A percentile compares a stretch with the other conserved stretches of the same genome.
These are phyloP conservation scores for Drosophila aff. DNA, from an alignment of 1,140 invertebrate genomes.

Conservation along the genomic window DNA sequence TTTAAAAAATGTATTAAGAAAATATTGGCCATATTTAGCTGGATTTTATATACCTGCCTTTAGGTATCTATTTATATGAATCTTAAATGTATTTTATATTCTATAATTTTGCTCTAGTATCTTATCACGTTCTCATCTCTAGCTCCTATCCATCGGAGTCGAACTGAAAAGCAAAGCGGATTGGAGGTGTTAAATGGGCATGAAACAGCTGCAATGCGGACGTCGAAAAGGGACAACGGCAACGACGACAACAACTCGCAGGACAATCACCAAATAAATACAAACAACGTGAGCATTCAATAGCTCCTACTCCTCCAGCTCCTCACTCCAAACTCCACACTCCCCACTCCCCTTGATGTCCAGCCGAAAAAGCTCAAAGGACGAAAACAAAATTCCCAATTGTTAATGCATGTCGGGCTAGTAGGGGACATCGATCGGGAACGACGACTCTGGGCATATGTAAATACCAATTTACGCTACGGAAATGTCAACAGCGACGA, in stretches of 20 bases:
- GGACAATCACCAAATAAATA: conserved; percentile 78
- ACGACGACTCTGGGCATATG: conserved; percentile 63
- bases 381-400: conserved; percentile 67
- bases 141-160: conserved; percentile 21
- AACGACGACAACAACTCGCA: conserved; percentile 50
- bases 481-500: conserved; percentile 77
- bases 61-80: background rate
- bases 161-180: conserved; percentile 59
- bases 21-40: background rate
- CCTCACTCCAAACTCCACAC: background rate
- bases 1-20: background rate
- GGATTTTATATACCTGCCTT: background rate
- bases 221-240: conserved; percentile 54
- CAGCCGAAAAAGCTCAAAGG: conserved; percentile 72
- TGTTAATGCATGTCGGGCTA: conserved; percentile 62
- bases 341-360: background rate
- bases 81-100: background rate
- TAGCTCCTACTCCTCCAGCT: background rate
- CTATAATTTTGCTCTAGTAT: background rate
- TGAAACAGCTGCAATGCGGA: conserved; percentile 79
- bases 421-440: conserved; percentile 62
- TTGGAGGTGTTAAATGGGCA: conserved; percentile 83
- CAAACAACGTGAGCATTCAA: conserved; percentile 48
- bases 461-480: conserved; percentile 81
- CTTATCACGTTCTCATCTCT: conserved; percentile 28